Evolutionary conservation across 2,113 vertebrate species (phyloP).

Genomic region (Diphyllodes magnificus): DNA sequence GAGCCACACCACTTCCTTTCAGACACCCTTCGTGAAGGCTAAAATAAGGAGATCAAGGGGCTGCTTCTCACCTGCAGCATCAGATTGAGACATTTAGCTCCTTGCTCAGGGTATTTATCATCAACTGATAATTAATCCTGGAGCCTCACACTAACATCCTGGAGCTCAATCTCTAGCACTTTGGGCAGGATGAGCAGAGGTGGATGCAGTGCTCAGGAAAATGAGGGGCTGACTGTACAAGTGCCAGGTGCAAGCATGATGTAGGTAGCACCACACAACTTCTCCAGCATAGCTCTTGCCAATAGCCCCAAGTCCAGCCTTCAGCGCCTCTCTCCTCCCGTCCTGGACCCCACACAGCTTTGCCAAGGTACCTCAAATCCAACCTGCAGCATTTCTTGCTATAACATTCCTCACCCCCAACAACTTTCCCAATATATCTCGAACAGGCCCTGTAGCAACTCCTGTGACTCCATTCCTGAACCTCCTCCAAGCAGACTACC

Average conservation of each 20-base stretch:
- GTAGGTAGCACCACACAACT: slow-evolving; percentile 53
- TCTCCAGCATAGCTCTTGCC: slow-evolving; percentile 30
- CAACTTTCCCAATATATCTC: slow-evolving; percentile 56
- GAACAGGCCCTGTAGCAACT: slow-evolving; percentile 60
- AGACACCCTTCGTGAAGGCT: not conserved
- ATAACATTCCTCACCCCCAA: slow-evolving; percentile 47
- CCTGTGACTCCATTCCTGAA: slow-evolving; percentile 61
- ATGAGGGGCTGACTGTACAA: slow-evolving; percentile 11
- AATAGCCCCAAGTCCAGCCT: slow-evolving; percentile 44
- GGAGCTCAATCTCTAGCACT: not conserved
- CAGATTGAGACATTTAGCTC: not conserved
- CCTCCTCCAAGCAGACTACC: slow-evolving; percentile 59
- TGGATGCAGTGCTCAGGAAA: not conserved
- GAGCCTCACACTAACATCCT: not conserved
- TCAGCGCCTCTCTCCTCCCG: slow-evolving; percentile 7
- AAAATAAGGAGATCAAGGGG: not conserved
- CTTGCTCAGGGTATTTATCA: not conserved
- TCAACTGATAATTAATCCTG: not conserved
- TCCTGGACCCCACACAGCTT: slow-evolving; percentile 51
- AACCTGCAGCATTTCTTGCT: slow-evolving; percentile 52
- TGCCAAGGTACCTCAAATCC: slow-evolving; percentile 51
- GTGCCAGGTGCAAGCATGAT: slow-evolving; percentile 23
- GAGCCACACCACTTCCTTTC: not conserved
- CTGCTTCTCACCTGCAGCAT: not conserved
- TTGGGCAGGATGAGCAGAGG: not conserved